Percentiles rank a stretch among this genome's conserved stretches.
phyloP scores from a whole-genome alignment of 2,113 vertebrate genomes.

The Rhabdornis inornatus region DNA sequence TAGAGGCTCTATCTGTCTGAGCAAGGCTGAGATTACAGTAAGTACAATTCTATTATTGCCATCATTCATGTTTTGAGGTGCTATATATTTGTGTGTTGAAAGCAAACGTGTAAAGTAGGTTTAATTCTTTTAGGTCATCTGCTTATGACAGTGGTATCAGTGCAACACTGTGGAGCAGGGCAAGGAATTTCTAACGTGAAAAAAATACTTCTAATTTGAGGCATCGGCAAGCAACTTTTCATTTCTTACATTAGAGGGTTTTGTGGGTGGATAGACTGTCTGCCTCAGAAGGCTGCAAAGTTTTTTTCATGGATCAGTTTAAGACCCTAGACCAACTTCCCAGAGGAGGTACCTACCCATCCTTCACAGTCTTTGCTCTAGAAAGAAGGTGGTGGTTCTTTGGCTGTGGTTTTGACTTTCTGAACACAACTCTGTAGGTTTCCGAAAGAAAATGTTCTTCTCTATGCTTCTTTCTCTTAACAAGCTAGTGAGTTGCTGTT shows the following conservation, averaged over 20 bases:
- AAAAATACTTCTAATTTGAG: background rate
- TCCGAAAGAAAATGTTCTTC: background rate
- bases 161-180: background rate
- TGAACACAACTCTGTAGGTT: background rate
- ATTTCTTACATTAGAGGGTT: background rate
- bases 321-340: background rate
- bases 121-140: background rate
- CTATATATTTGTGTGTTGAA: background rate
- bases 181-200: background rate
- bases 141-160: background rate
- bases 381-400: background rate
- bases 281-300: background rate
- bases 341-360: background rate
- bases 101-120: background rate
- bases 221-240: background rate
- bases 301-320: background rate
- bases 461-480: background rate
- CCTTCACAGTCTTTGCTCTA: background rate
- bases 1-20: constrained; percentile 93
- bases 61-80: background rate
- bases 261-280: background rate
- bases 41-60: constrained; percentile 51
- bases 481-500: background rate
- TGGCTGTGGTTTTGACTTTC: background rate
- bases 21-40: constrained; percentile 95